Evolutionary conservation across 2,797 vertebrate genomes (phyloP), one percentile per base, ranked within the genome.

Genomic region (Streptopelia turtur): DNA sequence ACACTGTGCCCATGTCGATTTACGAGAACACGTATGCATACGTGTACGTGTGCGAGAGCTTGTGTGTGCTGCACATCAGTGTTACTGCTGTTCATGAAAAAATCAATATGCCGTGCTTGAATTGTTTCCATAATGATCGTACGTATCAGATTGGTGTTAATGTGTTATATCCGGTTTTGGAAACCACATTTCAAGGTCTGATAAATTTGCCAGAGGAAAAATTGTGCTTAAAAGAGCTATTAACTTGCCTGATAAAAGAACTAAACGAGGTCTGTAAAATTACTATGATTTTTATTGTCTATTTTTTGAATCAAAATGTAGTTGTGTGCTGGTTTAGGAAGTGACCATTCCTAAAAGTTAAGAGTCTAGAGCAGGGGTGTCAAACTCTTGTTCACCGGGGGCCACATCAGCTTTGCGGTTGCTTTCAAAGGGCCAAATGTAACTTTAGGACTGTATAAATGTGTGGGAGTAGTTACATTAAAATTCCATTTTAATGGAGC

Each of bases 1-100:
- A 98, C 1, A 10, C 88, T 3, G 43, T 16, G 27, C 77, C 15
- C 0, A 23, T 5, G 17, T 41, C 83, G 27, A 16, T 91, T 98
- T 98, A 98, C 96, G 16, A 95, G 98, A 98, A 98, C 96, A 87
- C 63, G 17, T 55, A 30, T 52, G 77, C 64, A 41, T 52, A 7
- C 74, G 16, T 82, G 70, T 88, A 57, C 50, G 11, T 64, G 9
- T 59, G 61, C 16, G 90, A 88, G 76, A 90, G 65, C 60, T 41
- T 15, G 5, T 43, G 69, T 78, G 9, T 61, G 49, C 81, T 52
- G 23, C 9, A 16, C 92, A 17, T 86, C 35, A 7, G 6, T 25
- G 31, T 16, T 68, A 23, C 10, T 83, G 84, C 96, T 88, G 16
- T 37, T 72, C 47, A 17, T 13, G 7, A 83, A 93, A 84, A 83